A percentile compares a stretch with the other conserved stretches of the same genome.
Evolutionary conservation across 2,888 invertebrate species (phyloP).

Genomic region (Parasteatoda lunata): DNA sequence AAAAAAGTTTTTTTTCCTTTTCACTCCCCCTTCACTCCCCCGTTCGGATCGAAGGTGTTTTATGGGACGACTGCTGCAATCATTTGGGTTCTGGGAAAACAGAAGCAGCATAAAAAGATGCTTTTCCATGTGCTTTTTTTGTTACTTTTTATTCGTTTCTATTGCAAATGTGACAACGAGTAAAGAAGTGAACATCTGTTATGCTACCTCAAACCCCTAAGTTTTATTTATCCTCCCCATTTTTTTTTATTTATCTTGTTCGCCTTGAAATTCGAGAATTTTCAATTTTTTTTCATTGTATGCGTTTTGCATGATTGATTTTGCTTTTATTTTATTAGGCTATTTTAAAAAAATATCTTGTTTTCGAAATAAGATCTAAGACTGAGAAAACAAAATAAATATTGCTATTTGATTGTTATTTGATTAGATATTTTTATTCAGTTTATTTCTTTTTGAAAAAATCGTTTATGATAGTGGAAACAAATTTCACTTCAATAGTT

Average conservation of each 20-base stretch:
- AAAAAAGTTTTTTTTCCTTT: slow-evolving; percentile 27
- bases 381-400: no score
- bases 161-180: slow-evolving; percentile 67
- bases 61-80: slow-evolving; percentile 67
- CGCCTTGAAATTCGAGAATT: slow-evolving; percentile 41
- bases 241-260: slow-evolving; percentile 12
- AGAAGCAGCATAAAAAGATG: slow-evolving; percentile 65
- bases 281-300: not conserved
- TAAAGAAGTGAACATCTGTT: slow-evolving; percentile 64
- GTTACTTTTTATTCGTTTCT: slow-evolving; percentile 65
- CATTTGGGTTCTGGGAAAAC: slow-evolving; percentile 61
- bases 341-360: no score
- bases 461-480: no score
- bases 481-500: no score
- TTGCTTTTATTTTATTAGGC: not conserved
- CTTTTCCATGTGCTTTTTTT: slow-evolving; percentile 50
- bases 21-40: slow-evolving; percentile 4
- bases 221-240: slow-evolving; percentile 3
- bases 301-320: not conserved
- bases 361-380: no score
- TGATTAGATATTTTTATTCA: no score
- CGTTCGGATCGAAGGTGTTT: slow-evolving; percentile 65
- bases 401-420: no score
- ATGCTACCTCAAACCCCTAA: slow-evolving; percentile 20
- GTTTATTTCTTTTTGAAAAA: no score